These are phyloP conservation scores for Trinorchestia longiramus DNA, from an alignment of 1,140 invertebrate species.

Conservation along the genomic window DNA sequence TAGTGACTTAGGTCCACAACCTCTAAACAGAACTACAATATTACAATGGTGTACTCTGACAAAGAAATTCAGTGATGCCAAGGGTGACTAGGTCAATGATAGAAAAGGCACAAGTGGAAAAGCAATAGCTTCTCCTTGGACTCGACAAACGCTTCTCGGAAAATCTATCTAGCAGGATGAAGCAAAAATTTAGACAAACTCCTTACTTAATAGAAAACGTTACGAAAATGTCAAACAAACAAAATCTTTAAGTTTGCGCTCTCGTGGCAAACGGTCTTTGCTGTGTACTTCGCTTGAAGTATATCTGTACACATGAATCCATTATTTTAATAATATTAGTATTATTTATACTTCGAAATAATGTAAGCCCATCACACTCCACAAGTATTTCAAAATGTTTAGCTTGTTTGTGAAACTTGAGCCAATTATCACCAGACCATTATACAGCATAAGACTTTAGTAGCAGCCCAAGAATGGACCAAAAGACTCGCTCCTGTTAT, in stretches of 20 bases:
- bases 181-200: neutral
- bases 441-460: no score
- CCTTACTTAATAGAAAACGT: neutral
- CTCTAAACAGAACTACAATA: no score
- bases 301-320: neutral
- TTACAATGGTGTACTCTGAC: neutral
- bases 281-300: no score
- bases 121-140: neutral
- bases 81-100: neutral
- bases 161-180: no score
- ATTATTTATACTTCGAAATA: neutral
- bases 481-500: no score
- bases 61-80: neutral
- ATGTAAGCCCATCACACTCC: neutral
- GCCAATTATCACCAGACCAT: no score
- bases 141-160: no score
- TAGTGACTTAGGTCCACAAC: neutral
- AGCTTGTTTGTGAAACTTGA: neutral
- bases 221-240: neutral
- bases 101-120: neutral
- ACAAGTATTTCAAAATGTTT: neutral
- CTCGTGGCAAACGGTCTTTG: no score
- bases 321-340: neutral
- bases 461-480: no score
- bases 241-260: neutral